Percentiles rank a stretch among this genome's conserved stretches.
phyloP scores from a whole-genome alignment of 30 jellyfish, hydroid and myxozoan species.

The Aurelia aurita complex sp. Pacific region DNA sequence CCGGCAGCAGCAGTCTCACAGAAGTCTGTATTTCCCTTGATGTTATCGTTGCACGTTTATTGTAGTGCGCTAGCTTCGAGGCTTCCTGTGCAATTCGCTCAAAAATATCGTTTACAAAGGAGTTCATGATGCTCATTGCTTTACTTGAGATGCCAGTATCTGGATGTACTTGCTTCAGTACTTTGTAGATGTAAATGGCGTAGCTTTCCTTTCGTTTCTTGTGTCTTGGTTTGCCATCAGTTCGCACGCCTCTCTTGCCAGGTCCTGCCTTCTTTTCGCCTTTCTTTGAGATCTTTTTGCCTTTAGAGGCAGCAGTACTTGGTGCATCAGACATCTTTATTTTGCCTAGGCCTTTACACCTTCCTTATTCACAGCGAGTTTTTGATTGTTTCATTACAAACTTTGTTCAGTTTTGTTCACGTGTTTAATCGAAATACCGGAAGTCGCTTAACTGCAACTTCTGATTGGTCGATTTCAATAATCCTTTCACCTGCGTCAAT shows the following conservation, averaged over 20 bases:
- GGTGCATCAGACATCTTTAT: slow-evolving; percentile 67
- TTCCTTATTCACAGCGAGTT: neutral
- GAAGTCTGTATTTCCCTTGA: slow-evolving; percentile 95
- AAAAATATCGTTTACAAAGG: slow-evolving; percentile 94
- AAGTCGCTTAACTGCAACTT: slow-evolving; percentile 48
- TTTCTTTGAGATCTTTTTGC: slow-evolving; percentile 71
- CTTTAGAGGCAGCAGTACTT: slow-evolving; percentile 62
- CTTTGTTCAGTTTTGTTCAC: too few relatives aligned
- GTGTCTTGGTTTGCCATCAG: slow-evolving; percentile 46
- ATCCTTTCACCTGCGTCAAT: too few relatives aligned
- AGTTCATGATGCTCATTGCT: slow-evolving; percentile 99
- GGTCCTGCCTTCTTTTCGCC: slow-evolving; percentile 81
- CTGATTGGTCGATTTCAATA: slow-evolving; percentile 21
- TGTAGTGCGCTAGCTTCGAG: slow-evolving; percentile 87
- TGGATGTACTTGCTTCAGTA: slow-evolving; percentile 97
- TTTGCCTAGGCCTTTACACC: slow-evolving; percentile 1
- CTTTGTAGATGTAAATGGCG: slow-evolving; percentile 91
- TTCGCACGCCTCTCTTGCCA: slow-evolving; percentile 70
- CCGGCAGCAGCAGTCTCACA: slow-evolving; percentile 93
- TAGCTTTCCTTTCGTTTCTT: slow-evolving; percentile 85
- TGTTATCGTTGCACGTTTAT: slow-evolving; percentile 84
- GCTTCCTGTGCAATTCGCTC: slow-evolving; percentile 99
- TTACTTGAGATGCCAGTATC: slow-evolving; percentile 94
- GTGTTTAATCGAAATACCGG: slow-evolving; percentile 52
- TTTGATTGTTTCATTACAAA: neutral